phyloP scores from a whole-genome alignment of 23 tunicate genomes.

The Phallusia fumigata region DNA sequence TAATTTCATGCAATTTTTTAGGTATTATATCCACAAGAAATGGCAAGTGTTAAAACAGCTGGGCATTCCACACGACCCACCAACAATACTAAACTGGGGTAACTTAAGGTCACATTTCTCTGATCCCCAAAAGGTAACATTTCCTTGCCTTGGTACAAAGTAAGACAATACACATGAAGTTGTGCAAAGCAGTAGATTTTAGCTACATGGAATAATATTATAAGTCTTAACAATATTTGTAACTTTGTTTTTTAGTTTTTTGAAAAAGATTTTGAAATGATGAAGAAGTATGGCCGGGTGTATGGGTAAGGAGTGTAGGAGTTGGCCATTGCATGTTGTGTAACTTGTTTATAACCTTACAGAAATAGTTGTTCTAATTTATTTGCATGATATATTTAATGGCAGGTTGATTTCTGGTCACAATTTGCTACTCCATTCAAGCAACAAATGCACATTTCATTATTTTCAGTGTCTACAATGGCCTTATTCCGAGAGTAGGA shows the following conservation, averaged over 20 bases:
- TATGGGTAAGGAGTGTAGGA: neutral
- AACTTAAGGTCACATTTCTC: conserved; percentile 32
- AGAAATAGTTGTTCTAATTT: too few relatives aligned
- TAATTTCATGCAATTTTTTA: too few relatives aligned
- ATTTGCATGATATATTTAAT: too few relatives aligned
- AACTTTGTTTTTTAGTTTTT: neutral
- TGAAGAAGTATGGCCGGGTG: conserved; percentile 2
- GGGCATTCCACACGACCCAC: conserved; percentile 83
- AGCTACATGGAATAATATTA: too few relatives aligned
- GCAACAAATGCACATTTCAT: too few relatives aligned
- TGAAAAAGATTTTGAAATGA: neutral
- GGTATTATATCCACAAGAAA: conserved; percentile 62
- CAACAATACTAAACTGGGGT: conserved; percentile 59
- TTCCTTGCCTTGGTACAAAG: neutral
- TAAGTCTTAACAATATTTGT: too few relatives aligned
- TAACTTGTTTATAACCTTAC: too few relatives aligned
- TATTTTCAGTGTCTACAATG: neutral
- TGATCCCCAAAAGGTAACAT: conserved; percentile 34
- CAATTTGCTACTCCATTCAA: too few relatives aligned
- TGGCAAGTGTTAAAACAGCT: conserved; percentile 71
- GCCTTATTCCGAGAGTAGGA: neutral
- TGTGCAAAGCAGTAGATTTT: too few relatives aligned
- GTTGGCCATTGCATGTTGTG: too few relatives aligned
- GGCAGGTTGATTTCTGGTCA: too few relatives aligned
- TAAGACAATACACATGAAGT: neutral